Base-by-base conservation (phyloP, 2,113 vertebrate species). In the Sapajus apella region DNA sequence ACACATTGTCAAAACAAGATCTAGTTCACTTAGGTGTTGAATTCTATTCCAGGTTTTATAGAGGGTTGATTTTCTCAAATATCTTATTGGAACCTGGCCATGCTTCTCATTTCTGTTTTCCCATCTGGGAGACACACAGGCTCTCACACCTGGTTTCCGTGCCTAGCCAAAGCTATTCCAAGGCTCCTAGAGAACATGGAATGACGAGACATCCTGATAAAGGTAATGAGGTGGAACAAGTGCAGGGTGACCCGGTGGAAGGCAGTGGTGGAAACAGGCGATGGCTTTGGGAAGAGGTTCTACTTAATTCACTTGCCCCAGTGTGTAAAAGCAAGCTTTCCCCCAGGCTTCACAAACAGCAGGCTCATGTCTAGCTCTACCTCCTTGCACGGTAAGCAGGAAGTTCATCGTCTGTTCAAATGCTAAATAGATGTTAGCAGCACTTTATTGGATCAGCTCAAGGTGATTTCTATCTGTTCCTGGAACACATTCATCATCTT, bases 401-500 rank as follows among this genome's bases (percentile, higher is more conserved):
- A 92, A 80, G 87, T 89, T 85, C 72, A 20, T 40, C 13, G 1
- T 80, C 81, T 85, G 95, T 81, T 95, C 96, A 72, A 32, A 94
- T 7, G 2, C 87, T 66, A 76, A 97, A 45, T 81, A 75, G 96
- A 87, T 92, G 87, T 91, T 75, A 95, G 76, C 84, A 66, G 87
- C 75, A 30, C 43, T 66, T 96, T 61, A 85, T 6, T 92, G 92
- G 94, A 95, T 96, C 85, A 14, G 55, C 17, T 73, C 79, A 89
- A 91, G 88, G 95, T 97, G 97, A 95, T 92, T 90, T 52, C 64
- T 80, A 50, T 83, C 58, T 35, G 43, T 72, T 81, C 90, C 73
- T 52, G 56, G 87, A 95, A 84, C 76, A 3, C 58, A 21, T 75
- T 90, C 80, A n/a, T 87, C 75, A 20, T 58, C 64, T 64, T 35